These are phyloP conservation scores for Oreortyx pictus DNA, from an alignment of 2,797 vertebrate genomes.

Conservation along the genomic window DNA sequence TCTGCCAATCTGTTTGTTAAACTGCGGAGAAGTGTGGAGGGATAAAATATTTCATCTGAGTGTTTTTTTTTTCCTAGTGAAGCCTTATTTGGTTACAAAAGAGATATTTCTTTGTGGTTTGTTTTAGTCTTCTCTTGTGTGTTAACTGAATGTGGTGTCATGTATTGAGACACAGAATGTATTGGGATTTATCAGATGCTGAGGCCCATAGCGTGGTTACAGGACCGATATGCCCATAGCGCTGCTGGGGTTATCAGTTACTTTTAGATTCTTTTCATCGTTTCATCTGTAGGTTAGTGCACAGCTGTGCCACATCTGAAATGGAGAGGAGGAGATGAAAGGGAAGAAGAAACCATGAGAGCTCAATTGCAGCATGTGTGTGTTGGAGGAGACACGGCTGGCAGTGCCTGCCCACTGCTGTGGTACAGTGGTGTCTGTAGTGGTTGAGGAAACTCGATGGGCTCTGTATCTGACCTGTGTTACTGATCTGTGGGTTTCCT, in stretches of 20 bases:
- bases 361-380: background rate
- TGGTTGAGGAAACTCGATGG: background rate
- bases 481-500: background rate
- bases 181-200: background rate
- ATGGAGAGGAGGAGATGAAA: background rate
- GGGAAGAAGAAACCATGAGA: background rate
- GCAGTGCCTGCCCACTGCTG: background rate
- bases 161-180: background rate
- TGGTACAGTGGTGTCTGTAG: fast-evolving
- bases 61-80: background rate
- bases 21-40: background rate
- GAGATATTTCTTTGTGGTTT: background rate
- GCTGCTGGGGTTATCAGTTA: background rate
- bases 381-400: background rate
- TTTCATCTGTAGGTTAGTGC: background rate
- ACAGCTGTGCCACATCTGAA: background rate
- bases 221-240: background rate
- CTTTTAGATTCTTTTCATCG: background rate
- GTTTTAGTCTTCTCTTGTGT: background rate
- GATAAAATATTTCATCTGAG: background rate
- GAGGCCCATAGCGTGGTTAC: background rate
- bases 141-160: background rate
- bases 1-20: background rate
- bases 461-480: background rate
- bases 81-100: background rate